phyloP scores from a whole-genome alignment of 2,888 invertebrate genomes.

The Drosophila pseudotakahashii region DNA sequence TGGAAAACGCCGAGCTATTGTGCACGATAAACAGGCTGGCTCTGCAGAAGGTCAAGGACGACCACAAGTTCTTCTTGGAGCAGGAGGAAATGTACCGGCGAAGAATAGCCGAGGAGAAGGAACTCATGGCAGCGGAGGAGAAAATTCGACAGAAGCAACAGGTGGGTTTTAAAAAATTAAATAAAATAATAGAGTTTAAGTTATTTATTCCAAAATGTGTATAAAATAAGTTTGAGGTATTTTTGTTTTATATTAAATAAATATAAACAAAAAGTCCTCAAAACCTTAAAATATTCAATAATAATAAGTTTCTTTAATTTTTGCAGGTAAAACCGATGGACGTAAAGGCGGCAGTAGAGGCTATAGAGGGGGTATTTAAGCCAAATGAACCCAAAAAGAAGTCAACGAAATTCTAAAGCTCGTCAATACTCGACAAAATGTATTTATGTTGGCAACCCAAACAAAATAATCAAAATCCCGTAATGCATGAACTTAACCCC shows the following conservation, averaged over 20 bases:
- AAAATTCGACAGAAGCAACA: background rate
- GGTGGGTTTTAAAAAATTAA: background rate
- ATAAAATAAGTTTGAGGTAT: no score
- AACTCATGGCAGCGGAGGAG: conserved; percentile 17
- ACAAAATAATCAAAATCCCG: conserved; percentile 48
- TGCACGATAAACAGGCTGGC: conserved; percentile 17
- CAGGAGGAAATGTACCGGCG: conserved; percentile 43
- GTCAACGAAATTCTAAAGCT: conserved; percentile 19
- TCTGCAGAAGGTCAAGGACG: conserved; percentile 44
- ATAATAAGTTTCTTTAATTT: background rate
- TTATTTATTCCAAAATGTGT: no score
- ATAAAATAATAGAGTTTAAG: background rate
- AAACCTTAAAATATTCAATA: no score
- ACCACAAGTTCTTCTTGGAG: conserved; percentile 29
- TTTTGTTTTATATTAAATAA: no score
- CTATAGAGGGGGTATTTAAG: conserved; percentile 6
- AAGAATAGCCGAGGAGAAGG: conserved; percentile 31
- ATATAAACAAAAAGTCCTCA: no score
- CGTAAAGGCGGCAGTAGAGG: background rate
- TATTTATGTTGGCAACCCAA: conserved; percentile 64
- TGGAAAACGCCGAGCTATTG: conserved; percentile 46
- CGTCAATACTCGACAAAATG: conserved; percentile 27
- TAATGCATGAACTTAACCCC: conserved; percentile 36
- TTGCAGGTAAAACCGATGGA: background rate
- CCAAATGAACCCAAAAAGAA: conserved; percentile 3